Evolutionary conservation across 92 coral and sea anemone genomes (phyloP).

Genomic region (Siderastrea siderea): DNA sequence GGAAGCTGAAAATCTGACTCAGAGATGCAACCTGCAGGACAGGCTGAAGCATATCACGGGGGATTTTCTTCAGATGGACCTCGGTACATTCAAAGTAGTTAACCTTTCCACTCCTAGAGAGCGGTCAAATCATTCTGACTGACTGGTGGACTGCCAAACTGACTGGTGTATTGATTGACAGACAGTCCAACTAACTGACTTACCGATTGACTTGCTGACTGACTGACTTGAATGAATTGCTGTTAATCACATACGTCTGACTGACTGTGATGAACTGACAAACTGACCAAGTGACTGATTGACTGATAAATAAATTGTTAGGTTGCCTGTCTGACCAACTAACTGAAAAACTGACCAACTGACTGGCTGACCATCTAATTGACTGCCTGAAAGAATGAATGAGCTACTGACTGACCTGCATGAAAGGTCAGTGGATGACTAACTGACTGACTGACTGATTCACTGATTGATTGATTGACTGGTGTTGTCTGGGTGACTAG

Average conservation of each 20-base stretch:
- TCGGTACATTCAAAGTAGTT: conserved; percentile 46
- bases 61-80: conserved; percentile 73
- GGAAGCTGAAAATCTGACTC: conserved; percentile 69
- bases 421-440: too few species aligned
- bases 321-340: too few species aligned
- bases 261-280: background rate
- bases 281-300: background rate
- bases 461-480: background rate
- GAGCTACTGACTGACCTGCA: background rate
- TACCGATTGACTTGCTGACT: too few species aligned
- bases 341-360: too few species aligned
- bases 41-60: conserved; percentile 68
- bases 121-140: too few species aligned
- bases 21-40: conserved; percentile 76
- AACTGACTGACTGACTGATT: background rate
- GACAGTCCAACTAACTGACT: too few species aligned
- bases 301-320: background rate
- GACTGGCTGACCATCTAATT: background rate
- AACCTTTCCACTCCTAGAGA: too few species aligned
- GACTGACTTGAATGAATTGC: too few species aligned
- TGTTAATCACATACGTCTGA: background rate
- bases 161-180: background rate
- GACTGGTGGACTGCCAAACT: background rate
- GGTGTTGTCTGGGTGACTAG: background rate
- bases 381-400: background rate